phyloP scores from a whole-genome alignment of 2,888 invertebrate genomes.

The Ichneumoninae sp. region DNA sequence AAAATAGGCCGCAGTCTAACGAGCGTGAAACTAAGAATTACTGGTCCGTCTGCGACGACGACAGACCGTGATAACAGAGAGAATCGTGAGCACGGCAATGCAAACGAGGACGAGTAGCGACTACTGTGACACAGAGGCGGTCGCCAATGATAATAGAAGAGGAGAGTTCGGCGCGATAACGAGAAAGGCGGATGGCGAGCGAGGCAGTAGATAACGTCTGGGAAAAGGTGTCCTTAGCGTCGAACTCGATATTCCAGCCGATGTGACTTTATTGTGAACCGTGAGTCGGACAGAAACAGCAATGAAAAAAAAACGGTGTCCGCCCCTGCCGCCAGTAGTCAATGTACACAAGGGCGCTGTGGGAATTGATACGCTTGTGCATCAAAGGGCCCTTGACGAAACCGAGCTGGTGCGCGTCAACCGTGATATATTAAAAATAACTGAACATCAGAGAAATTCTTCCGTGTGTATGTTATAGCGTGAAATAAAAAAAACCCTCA shows the following conservation, averaged over 20 bases:
- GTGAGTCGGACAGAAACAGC: neutral
- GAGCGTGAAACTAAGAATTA: conserved; percentile 2
- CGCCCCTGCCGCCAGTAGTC: neutral
- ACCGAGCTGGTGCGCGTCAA: conserved; percentile 7
- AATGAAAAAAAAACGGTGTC: neutral
- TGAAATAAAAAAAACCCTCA: neutral
- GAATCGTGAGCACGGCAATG: conserved; percentile 12
- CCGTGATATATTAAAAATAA: neutral
- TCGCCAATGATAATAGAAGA: neutral
- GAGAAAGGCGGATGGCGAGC: neutral
- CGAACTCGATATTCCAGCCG: conserved; percentile 32
- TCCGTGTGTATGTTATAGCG: conserved; percentile 9
- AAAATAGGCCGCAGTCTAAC: neutral
- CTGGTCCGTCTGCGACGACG: neutral
- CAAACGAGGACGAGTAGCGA: conserved; percentile 11
- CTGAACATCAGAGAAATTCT: conserved; percentile 31
- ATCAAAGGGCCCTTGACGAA: conserved; percentile 26
- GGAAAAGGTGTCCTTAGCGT: conserved; percentile 8
- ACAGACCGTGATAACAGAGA: conserved; percentile 35
- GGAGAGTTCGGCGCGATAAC: conserved; percentile 20
- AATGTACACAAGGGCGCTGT: neutral
- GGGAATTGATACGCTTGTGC: conserved; percentile 21
- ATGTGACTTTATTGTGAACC: conserved; percentile 22
- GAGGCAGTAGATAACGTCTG: neutral
- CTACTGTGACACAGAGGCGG: neutral